phyloP scores from a whole-genome alignment of 2,888 invertebrate genomes.

The Mythimna pallens region DNA sequence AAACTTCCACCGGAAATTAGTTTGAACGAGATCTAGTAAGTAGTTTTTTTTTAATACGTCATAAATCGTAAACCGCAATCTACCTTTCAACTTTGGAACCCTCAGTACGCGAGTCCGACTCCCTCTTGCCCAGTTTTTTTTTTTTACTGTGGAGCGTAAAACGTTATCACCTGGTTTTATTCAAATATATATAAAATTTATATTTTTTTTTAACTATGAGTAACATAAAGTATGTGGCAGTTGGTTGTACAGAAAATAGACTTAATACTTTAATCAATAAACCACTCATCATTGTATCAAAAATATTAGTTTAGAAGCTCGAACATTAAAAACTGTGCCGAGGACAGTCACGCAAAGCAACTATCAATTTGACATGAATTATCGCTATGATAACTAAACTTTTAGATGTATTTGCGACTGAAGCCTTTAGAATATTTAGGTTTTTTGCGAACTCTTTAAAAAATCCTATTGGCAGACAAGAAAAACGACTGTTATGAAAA shows the following conservation, averaged over 20 bases:
- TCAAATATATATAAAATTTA: background rate
- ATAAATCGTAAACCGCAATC: too few species aligned
- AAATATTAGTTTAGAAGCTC: conserved; percentile 71
- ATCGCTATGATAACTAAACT: conserved; percentile 68
- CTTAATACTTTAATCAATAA: conserved; percentile 74
- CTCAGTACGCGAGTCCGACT: too few species aligned
- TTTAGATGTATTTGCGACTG: conserved; percentile 26
- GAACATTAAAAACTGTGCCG: conserved; percentile 75
- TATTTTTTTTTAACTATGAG: conserved; percentile 5
- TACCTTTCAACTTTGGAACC: too few species aligned
- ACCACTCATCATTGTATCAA: conserved; percentile 73
- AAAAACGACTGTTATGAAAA: background rate
- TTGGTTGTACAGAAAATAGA: conserved; percentile 31
- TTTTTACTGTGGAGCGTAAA: background rate
- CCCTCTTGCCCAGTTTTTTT: too few species aligned
- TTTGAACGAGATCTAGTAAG: too few species aligned
- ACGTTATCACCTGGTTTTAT: background rate
- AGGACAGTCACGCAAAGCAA: conserved; percentile 83
- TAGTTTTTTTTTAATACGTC: too few species aligned
- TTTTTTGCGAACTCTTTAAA: conserved; percentile 16
- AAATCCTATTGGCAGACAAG: background rate
- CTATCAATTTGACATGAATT: conserved; percentile 79
- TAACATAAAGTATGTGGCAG: conserved; percentile 16
- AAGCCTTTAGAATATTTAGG: conserved; percentile 24
- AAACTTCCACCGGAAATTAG: too few species aligned